phyloP scores from a whole-genome alignment of 2,888 invertebrate species.

The Chloroclysta siterata region DNA sequence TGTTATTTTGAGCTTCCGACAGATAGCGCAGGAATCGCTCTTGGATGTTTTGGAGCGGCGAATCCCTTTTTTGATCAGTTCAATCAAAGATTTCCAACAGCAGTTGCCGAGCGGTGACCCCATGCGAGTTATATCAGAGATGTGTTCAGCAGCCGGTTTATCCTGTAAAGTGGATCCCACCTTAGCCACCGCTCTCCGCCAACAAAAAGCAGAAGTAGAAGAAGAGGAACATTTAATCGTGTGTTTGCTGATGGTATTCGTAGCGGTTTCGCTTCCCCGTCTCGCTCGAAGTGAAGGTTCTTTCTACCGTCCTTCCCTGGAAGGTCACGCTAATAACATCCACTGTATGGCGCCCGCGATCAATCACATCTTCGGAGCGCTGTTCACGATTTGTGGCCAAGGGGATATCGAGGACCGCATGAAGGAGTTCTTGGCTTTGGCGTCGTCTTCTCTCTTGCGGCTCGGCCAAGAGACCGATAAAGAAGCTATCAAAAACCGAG shows the following conservation, averaged over 20 bases:
- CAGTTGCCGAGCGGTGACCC: conserved; percentile 96
- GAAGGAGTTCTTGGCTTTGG: conserved; percentile 97
- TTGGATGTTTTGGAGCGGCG: conserved; percentile 96
- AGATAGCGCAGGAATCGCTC: conserved; percentile 96
- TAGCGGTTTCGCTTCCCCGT: conserved; percentile 98
- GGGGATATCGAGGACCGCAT: conserved; percentile 98
- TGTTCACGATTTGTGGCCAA: conserved; percentile 98
- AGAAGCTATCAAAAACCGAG: conserved; percentile 96
- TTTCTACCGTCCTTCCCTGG: conserved; percentile 93
- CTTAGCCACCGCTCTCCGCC: conserved; percentile 94
- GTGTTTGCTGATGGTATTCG: conserved; percentile 98
- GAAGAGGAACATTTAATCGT: conserved; percentile 97
- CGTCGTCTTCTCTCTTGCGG: conserved; percentile 97
- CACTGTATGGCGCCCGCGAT: conserved; percentile 99
- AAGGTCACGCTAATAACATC: conserved; percentile 99
- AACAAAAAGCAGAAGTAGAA: conserved; percentile 94
- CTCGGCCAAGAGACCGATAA: conserved; percentile 98
- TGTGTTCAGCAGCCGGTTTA: conserved; percentile 98
- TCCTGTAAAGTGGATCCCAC: conserved; percentile 98
- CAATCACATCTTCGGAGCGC: conserved; percentile 97
- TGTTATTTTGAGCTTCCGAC: conserved; percentile 97
- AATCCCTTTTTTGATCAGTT: conserved; percentile 97
- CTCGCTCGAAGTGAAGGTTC: conserved; percentile 96
- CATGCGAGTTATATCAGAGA: conserved; percentile 96
- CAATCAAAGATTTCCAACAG: conserved; percentile 97